Base-by-base conservation (phyloP, 2,113 vertebrate genomes). In the Chaetodon trifascialis region DNA sequence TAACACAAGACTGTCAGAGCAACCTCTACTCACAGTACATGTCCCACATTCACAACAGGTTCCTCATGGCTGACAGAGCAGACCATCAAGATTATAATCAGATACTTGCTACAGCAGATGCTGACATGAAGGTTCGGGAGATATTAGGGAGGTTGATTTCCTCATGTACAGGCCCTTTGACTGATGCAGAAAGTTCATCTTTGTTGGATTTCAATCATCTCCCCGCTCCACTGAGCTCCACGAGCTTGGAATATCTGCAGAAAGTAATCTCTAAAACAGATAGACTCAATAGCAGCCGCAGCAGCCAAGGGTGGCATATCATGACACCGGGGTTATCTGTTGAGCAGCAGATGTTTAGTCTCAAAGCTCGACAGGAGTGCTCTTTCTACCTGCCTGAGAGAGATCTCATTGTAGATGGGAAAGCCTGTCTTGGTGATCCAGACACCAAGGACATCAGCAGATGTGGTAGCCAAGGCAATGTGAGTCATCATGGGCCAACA, bases 281-380 rank as follows among this genome's bases (percentile, higher is more conserved):
- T 95, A 94, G 96, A 95, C 94, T 97, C 95, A 14, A 95, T 96
- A 89, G 59, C 96, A 89, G 68, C 75, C 96, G 96, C 93, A 96
- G 96, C 91, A 99, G 97, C 90, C 96, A 97, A 77, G 97, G 97
- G 64, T 99, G 98, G 98, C 98, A 99, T 95, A 97, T 99, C 83
- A 97, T 99, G 96, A 95, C 97, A 66, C 95, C 97, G 69, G 97
- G 96, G 84, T 95, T 97, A 95, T 95, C 96, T 65, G 93, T 96
- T 90, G 97, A 98, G 56, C 97, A 96, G 80, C 97, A 96, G 67
- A 96, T 97, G 89, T 98, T 97, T 94, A 93, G 95, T 89, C 92
- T 96, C 83, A 98, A 99, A 95, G 97, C 97, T 76, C 88, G 89
- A 52, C 87, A 88, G 82, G 84, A 76, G 64, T 25, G 88, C 73